Conservation (phyloP, 1,140 invertebrate species). For the Bursaphelenchus mucronatus region DNA sequence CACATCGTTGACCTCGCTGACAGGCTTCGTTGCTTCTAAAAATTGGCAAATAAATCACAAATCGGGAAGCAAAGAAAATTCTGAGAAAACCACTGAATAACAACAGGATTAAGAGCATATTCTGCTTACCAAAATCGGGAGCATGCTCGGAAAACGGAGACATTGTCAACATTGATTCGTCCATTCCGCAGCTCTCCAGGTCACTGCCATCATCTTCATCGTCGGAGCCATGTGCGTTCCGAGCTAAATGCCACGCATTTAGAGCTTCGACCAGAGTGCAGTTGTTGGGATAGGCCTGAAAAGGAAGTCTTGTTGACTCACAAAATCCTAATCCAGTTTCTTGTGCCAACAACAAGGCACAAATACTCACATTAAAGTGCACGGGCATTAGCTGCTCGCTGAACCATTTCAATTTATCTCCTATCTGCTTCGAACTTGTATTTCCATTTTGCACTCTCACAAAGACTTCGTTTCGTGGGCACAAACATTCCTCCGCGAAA, state of each 20-base stretch:
- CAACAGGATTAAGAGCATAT: too few relatives aligned
- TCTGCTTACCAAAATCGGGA: constrained; percentile 22
- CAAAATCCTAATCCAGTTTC: constrained; percentile 7
- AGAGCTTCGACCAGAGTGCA: constrained; percentile 62
- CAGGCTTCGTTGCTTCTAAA: constrained; percentile 43
- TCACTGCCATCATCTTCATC: constrained; percentile 44
- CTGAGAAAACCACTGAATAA: too few relatives aligned
- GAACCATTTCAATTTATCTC: constrained; percentile 92
- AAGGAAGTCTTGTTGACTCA: constrained; percentile 7
- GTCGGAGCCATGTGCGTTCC: constrained; percentile 22
- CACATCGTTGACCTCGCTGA: constrained; percentile 55
- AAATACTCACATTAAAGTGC: constrained; percentile 75
- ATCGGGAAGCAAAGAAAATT: too few relatives aligned
- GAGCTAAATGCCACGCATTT: constrained; percentile 43
- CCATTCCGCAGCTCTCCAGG: constrained; percentile 16
- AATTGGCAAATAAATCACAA: not conserved
- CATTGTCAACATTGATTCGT: constrained; percentile 13
- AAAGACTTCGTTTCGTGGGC: constrained; percentile 93
- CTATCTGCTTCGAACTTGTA: constrained; percentile 83
- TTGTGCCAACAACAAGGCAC: not conserved
- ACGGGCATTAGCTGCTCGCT: constrained; percentile 80
- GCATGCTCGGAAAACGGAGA: constrained; percentile 26
- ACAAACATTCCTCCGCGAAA: constrained; percentile 92
- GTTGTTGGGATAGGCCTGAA: constrained; percentile 52
- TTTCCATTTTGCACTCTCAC: constrained; percentile 87